Conservation (phyloP, 2,797 vertebrate genomes). For the Hyperoplus lanceolatus region DNA sequence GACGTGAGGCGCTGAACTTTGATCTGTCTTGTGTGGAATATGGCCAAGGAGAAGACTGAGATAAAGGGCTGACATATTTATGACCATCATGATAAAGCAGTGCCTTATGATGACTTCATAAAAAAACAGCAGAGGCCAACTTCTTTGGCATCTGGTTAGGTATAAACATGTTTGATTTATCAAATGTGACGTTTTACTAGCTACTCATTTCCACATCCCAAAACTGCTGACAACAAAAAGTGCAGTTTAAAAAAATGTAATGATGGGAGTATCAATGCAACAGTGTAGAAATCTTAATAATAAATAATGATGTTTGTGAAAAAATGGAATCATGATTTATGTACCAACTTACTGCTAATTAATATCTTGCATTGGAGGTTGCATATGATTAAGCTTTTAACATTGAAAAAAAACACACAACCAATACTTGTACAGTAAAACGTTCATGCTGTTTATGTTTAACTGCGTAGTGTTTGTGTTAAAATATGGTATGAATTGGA, state of each 20-base stretch:
- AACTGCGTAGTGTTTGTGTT: slow-evolving; percentile 23
- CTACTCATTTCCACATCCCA: neutral
- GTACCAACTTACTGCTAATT: slow-evolving; percentile 19
- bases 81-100: slow-evolving; percentile 41
- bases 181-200: slow-evolving; percentile 13
- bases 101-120: slow-evolving; percentile 55
- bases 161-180: slow-evolving; percentile 5
- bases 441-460: slow-evolving; percentile 14
- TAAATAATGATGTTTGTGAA: slow-evolving; percentile 3
- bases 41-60: slow-evolving; percentile 28
- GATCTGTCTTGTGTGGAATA: slow-evolving; percentile 25
- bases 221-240: slow-evolving; percentile 12
- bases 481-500: neutral
- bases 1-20: neutral
- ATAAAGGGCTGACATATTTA: slow-evolving; percentile 34
- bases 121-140: slow-evolving; percentile 24
- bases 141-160: slow-evolving; percentile 17
- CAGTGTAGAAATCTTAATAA: slow-evolving; percentile 10
- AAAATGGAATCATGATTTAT: slow-evolving; percentile 1
- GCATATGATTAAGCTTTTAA: neutral
- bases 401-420: slow-evolving; percentile 1
- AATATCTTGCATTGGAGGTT: slow-evolving; percentile 11
- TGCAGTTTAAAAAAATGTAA: slow-evolving; percentile 11
- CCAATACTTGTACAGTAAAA: slow-evolving; percentile 22
- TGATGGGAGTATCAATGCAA: neutral